Evolutionary conservation across 2,888 invertebrate species (phyloP).

Genomic region (Drosophila infuscata): DNA sequence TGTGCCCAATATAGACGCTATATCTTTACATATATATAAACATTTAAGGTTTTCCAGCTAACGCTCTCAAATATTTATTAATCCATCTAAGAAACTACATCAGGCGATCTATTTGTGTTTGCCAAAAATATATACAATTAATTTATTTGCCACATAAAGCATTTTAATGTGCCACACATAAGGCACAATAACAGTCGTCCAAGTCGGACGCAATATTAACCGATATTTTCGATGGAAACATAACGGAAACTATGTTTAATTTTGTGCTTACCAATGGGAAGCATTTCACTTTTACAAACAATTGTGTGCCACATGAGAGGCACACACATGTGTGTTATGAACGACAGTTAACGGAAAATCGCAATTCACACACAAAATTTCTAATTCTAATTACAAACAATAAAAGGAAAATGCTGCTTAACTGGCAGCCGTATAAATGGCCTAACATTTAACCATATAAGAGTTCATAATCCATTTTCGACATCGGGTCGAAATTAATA

Average conservation of each 20-base stretch:
- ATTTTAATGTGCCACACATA: constrained; percentile 65
- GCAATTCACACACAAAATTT: constrained; percentile 73
- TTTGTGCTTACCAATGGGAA: constrained; percentile 64
- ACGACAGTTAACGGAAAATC: constrained; percentile 48
- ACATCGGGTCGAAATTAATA: constrained; percentile 67
- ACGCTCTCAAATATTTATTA: background rate
- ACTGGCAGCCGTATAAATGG: constrained; percentile 63
- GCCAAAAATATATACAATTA: constrained; percentile 26
- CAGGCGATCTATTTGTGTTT: background rate
- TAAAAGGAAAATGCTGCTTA: constrained; percentile 60
- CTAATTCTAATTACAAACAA: constrained; percentile 77
- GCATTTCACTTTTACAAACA: constrained; percentile 51
- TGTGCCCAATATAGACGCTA: too few species aligned
- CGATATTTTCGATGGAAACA: constrained; percentile 44
- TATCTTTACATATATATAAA: too few species aligned
- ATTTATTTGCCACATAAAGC: constrained; percentile 36
- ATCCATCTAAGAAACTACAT: background rate
- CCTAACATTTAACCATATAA: constrained; percentile 24
- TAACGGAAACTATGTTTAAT: constrained; percentile 60
- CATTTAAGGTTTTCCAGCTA: background rate
- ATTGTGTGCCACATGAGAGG: constrained; percentile 32
- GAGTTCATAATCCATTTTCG: constrained; percentile 74
- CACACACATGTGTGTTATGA: constrained; percentile 16
- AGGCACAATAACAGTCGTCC: constrained; percentile 55
- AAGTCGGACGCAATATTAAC: constrained; percentile 52